A percentile compares a stretch with the other conserved stretches of the same genome.
phyloP scores from a whole-genome alignment of 2,797 vertebrate genomes.

The Hafferia zeledoni region DNA sequence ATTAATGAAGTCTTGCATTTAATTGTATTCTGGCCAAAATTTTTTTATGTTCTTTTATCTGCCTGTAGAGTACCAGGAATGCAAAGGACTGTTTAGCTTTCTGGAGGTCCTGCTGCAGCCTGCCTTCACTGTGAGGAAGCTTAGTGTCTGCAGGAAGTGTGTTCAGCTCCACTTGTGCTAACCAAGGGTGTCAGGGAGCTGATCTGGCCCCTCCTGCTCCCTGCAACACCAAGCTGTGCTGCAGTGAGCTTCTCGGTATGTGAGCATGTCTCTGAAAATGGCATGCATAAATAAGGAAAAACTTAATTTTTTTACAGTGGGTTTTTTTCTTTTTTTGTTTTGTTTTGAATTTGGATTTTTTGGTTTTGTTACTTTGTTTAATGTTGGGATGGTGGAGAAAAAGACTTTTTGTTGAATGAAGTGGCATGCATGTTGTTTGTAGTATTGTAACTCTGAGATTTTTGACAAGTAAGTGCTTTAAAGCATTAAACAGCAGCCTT shows the following conservation, averaged over 20 bases:
- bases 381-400: background rate
- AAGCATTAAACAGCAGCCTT: background rate
- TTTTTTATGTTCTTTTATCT: background rate
- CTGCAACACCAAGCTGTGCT: background rate
- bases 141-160: background rate
- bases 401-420: background rate
- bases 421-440: background rate
- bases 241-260: rapidly evolving
- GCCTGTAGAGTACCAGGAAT: background rate
- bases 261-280: background rate
- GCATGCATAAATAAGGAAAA: background rate
- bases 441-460: background rate
- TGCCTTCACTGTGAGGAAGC: background rate
- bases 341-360: background rate
- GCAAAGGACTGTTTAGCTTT: background rate
- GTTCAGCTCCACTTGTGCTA: background rate
- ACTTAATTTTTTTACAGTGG: background rate
- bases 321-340: background rate
- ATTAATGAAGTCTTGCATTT: background rate
- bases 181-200: background rate
- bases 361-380: background rate
- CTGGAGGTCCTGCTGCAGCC: background rate
- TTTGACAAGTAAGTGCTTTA: background rate
- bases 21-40: background rate
- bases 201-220: background rate